Conservation (phyloP, 2,888 invertebrate species). For the Lasioglossum malachurum region DNA sequence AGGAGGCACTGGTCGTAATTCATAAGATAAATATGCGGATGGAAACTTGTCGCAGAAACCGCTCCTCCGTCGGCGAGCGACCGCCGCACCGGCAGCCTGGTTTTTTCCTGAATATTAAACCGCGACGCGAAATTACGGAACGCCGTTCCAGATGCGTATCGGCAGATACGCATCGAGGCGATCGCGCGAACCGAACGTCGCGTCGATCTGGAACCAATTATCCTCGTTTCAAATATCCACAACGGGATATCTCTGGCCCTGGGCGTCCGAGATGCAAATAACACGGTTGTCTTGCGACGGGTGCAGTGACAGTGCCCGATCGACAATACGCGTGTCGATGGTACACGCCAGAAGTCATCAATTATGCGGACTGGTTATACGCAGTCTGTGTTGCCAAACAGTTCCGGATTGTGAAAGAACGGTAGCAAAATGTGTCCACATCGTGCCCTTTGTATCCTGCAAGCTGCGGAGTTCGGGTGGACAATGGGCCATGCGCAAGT, state of each 20-base stretch:
- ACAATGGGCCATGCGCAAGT: slow-evolving; percentile 18
- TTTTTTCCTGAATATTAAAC: slow-evolving; percentile 72
- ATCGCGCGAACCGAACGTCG: slow-evolving; percentile 69
- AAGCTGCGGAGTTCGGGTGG: no score
- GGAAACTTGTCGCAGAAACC: slow-evolving; percentile 35
- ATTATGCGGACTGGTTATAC: slow-evolving; percentile 25
- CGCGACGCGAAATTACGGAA: slow-evolving; percentile 50
- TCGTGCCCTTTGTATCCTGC: background rate
- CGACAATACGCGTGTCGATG: slow-evolving; percentile 20
- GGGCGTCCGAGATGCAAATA: slow-evolving; percentile 64
- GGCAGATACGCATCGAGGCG: slow-evolving; percentile 54
- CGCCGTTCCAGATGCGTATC: slow-evolving; percentile 62
- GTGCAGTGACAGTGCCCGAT: slow-evolving; percentile 35
- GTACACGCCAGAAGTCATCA: slow-evolving; percentile 23
- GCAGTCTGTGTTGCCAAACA: background rate
- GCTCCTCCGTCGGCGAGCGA: slow-evolving; percentile 35
- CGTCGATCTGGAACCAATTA: slow-evolving; percentile 69
- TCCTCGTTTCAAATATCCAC: slow-evolving; percentile 66
- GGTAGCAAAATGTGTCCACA: background rate
- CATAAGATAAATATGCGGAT: slow-evolving; percentile 64
- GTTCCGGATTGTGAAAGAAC: background rate
- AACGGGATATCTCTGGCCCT: slow-evolving; percentile 50
- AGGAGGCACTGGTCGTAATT: slow-evolving; percentile 46
- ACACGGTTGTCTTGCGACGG: slow-evolving; percentile 44
- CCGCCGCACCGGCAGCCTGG: slow-evolving; percentile 23